Evolutionary conservation across 2,797 vertebrate species (phyloP), one percentile per base, ranked within the genome.

Genomic region (Jordanella pulchra): DNA sequence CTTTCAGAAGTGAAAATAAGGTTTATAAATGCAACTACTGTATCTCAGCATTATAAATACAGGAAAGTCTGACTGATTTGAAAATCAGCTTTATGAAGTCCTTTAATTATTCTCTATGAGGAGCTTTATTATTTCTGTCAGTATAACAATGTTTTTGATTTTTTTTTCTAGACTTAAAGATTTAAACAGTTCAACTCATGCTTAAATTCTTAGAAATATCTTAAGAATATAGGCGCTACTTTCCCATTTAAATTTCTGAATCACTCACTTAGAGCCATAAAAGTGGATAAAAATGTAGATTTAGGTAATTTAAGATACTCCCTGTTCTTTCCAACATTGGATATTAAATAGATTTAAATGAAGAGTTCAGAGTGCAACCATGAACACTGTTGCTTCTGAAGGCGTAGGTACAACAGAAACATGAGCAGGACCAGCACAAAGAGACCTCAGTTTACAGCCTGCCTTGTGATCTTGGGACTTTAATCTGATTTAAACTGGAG

Each of bases 211-310:
- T 27, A 25, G 51, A 54, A 13, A 25, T 54, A 53, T n/a, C 58
- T n/a, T n/a, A n/a, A 61, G 32, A 39, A 6, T 9, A n/a, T 42
- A 35, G 11, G 2, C 12, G 35, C n/a, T 63, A 61, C 11, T 6
- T 39, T 61, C 13, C 32, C 18, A 39, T 23, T 4, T 23, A 60
- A 23, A 18, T 61, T 39, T 61, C 4, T 35, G 21, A 60, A 12
- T 18, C 12, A 39, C 32, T 39, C 23, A n/a, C 39, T 23, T 39
- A 23, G 12, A 61, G 11, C 21, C 4, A 39, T 39, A n/a, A 3
- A 35, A 61, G 77, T 78, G 85, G 74, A 90, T 79, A 78, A 67
- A 82, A 89, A 88, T 87, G 84, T 88, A 84, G 76, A 65, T 81
- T 84, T 65, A 76, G 86, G 82, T 81, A 18, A 75, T 60, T 61